Conservation (phyloP, 2,888 invertebrate species). For the Rhabditophanes sp. region DNA sequence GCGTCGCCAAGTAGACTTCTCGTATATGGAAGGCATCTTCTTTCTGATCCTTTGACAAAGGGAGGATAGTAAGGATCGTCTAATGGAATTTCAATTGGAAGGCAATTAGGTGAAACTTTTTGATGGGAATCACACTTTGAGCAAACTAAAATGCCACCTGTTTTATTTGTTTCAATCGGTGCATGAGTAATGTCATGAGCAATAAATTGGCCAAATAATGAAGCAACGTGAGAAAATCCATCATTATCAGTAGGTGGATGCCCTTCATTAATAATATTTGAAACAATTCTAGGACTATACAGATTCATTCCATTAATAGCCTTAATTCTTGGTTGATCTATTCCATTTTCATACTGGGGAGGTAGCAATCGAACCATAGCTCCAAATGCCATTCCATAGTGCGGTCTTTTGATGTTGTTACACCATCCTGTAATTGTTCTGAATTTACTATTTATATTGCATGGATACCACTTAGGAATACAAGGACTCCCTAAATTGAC, state of each 20-base stretch:
- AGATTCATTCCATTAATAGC: constrained; percentile 23
- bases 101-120: constrained; percentile 80
- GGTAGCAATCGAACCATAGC: constrained; percentile 32
- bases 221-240: constrained; percentile 49
- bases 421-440: constrained; percentile 67
- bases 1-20: constrained; percentile 79
- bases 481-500: too few relatives aligned
- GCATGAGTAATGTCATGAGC: constrained; percentile 89
- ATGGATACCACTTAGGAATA: constrained; percentile 39
- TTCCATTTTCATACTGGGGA: constrained; percentile 66
- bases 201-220: constrained; percentile 83
- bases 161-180: constrained; percentile 58
- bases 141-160: constrained; percentile 41
- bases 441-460: constrained; percentile 50
- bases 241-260: constrained; percentile 26
- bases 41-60: constrained; percentile 62
- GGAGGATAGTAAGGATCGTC: constrained; percentile 74
- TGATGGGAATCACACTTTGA: constrained; percentile 65
- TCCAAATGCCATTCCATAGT: constrained; percentile 37
- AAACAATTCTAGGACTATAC: constrained; percentile 32
- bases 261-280: constrained; percentile 25
- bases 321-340: constrained; percentile 32
- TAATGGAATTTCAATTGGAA: constrained; percentile 73
- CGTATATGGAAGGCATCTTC: constrained; percentile 82
- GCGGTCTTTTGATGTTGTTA: constrained; percentile 54